Percentiles rank a stretch among this genome's conserved stretches.
Conservation (phyloP, 2,888 invertebrate species). For the Psylliodes chrysocephalus region DNA sequence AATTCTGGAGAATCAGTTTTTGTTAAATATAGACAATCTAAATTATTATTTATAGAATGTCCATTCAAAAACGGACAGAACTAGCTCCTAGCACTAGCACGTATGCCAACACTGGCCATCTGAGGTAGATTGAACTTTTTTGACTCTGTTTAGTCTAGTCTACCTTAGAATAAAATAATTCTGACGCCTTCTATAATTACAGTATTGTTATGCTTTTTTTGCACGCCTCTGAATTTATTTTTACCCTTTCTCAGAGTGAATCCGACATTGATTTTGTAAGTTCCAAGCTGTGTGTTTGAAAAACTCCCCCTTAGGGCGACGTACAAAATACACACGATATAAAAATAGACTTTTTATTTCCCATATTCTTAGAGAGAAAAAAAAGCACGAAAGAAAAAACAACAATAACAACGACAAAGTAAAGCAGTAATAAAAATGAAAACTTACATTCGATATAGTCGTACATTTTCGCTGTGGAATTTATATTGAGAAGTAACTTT, state of each 20-base stretch:
- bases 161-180: too few species aligned
- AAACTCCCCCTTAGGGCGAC: neutral
- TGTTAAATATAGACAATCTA: too few species aligned
- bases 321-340: conserved; percentile 19
- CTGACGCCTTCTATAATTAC: too few species aligned
- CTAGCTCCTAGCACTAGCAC: too few species aligned
- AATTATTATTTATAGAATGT: too few species aligned
- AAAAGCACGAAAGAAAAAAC: conserved; percentile 6
- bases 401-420: conserved; percentile 25
- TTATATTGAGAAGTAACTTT: conserved; percentile 48
- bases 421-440: conserved; percentile 23
- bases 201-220: neutral
- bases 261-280: conserved; percentile 23
- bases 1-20: too few species aligned
- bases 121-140: too few species aligned
- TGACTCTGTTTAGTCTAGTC: too few species aligned
- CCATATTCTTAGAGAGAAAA: conserved; percentile 13
- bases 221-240: neutral
- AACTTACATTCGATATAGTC: conserved; percentile 26
- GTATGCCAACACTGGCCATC: too few species aligned
- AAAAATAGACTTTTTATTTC: conserved; percentile 24
- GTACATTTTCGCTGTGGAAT: conserved; percentile 38
- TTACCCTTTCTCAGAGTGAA: conserved; percentile 11
- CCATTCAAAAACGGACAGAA: too few species aligned
- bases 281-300: conserved; percentile 18